Evolutionary conservation across 2,113 vertebrate genomes (phyloP), one percentile per base, ranked within the genome.

Genomic region (Pelecanus crispus): DNA sequence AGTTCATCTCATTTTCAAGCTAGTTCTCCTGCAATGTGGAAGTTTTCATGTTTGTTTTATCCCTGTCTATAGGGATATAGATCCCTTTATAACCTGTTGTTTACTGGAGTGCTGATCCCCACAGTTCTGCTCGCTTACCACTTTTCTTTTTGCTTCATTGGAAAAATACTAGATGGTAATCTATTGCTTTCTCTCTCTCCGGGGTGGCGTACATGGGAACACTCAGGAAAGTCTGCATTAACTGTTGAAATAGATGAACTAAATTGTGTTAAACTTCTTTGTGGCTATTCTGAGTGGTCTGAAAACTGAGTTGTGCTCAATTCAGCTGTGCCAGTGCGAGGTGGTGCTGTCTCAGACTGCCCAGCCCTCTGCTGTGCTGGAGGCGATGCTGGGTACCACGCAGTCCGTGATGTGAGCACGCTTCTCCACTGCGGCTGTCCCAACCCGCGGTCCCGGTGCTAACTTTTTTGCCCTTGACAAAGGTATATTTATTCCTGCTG

Each of bases 371-470:
- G 13, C 2, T 8, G 72, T 5, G 0, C 44, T 4, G 19, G 17
- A 29, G 28, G 32, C 0, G 0, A 9, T 73, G 61, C 31, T 79
- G 82, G 38, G 19, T 42, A 5, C 80, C 62, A 2, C 0, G 5
- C 31, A 9, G 18, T 24, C 34, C 7, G 25, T 11, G 52, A 21
- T 62, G 49, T 0, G 1, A 16, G 5, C 2, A 5, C 32, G 31
- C 42, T 78, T 24, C 47, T 82, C 32, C 1, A 0, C 47, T 13
- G 31, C 0, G 1, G 7, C 40, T 78, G 36, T 53, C 32, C 75
- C 80, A 75, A 40, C 34, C 75, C 8, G 0, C 1, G 6, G 67
- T 22, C 21, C 36, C 7, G 1, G 25, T 7, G 34, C 73, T 56
- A 3, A 17, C 29, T 65, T 66, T 65, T 66, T 26, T 40, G 40